Base-by-base conservation (phyloP, 92 coral and sea anemone species). In the Zoanthus sansibaricus region DNA sequence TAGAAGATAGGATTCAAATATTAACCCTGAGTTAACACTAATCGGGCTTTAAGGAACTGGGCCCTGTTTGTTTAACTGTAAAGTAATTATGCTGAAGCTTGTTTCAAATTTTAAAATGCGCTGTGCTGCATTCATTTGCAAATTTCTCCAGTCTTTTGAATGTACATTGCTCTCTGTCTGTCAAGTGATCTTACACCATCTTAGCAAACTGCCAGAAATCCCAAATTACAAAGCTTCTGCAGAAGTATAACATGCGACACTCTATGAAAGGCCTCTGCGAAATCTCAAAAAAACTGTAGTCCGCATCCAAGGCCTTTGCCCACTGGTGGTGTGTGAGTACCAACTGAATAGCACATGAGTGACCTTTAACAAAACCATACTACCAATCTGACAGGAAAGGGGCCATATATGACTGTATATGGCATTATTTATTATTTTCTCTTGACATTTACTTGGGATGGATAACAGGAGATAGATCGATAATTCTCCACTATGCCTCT, bases 371-470 rank as follows among this genome's bases (percentile, higher is more conserved):
- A 14, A 91, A 87, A 0, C 82, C 88, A 17, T 91, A 88, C 16
- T 87, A 88, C 91, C 91, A 82, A 9, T 72, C 83, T 33, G 87
- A 3, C 3, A 88, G 77, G 13, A n/a, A 82, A 20, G 87, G 87
- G 17, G 83, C 8, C 70, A 88, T 58, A 78, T 69, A 82, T 54
- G 86, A 87, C n/a, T n/a, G 42, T 87, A 78, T 79, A 49, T 87
- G 70, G 78, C 56, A 87, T n/a, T 66, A 49, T 87, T 56, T 32
- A 78, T 78, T 5, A 87, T 87, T 75, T 33, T 87, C 64, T 87
- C 86, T 45, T 87, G 86, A 72, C 86, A 87, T 87, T 80, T 87
- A 30, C 82, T 79, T 33, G 90, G 80, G 49, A 80, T 87, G 76
- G 86, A 87, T 80, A 87, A 33, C 58, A 78, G 90, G n/a, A 86